Conservation (phyloP, 1,140 invertebrate genomes). For the Eciton burchellii region DNA sequence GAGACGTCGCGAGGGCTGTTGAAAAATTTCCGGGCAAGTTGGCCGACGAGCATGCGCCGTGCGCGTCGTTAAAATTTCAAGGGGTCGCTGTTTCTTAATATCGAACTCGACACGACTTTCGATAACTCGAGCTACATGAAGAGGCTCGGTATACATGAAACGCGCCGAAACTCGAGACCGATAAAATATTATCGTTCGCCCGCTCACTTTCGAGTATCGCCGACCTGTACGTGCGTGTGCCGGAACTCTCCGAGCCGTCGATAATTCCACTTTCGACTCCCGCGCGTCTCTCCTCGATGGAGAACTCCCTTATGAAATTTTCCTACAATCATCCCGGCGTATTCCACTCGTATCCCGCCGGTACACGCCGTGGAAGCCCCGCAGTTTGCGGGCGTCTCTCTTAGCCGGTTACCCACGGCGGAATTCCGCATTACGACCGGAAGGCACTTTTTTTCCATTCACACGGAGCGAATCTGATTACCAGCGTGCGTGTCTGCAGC, state of each 20-base stretch:
- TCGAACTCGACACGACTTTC: background rate
- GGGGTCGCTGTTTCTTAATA: slow-evolving; percentile 17
- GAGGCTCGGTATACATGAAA: slow-evolving; percentile 12
- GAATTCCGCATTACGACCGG: background rate
- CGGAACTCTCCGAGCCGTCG: slow-evolving; percentile 6
- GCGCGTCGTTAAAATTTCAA: slow-evolving; percentile 2
- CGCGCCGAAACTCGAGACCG: background rate
- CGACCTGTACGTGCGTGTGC: background rate
- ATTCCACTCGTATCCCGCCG: too few relatives aligned
- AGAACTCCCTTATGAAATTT: slow-evolving; percentile 33
- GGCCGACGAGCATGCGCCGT: background rate
- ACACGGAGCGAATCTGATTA: slow-evolving; percentile 3
- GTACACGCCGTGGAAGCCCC: slow-evolving; percentile 22
- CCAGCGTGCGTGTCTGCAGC: background rate
- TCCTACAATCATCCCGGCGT: slow-evolving; percentile 30
- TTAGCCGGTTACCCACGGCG: background rate
- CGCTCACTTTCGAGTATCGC: background rate
- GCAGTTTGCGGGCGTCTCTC: background rate
- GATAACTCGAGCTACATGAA: background rate
- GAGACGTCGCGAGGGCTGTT: too few relatives aligned
- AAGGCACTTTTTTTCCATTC: slow-evolving; percentile 2
- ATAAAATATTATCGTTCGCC: slow-evolving; percentile 42
- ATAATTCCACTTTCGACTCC: slow-evolving; percentile 35
- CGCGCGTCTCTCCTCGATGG: slow-evolving; percentile 21
- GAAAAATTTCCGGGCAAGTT: too few relatives aligned